Conservation (phyloP, 1,140 invertebrate genomes). For the Carcinoscorpius rotundicauda region DNA sequence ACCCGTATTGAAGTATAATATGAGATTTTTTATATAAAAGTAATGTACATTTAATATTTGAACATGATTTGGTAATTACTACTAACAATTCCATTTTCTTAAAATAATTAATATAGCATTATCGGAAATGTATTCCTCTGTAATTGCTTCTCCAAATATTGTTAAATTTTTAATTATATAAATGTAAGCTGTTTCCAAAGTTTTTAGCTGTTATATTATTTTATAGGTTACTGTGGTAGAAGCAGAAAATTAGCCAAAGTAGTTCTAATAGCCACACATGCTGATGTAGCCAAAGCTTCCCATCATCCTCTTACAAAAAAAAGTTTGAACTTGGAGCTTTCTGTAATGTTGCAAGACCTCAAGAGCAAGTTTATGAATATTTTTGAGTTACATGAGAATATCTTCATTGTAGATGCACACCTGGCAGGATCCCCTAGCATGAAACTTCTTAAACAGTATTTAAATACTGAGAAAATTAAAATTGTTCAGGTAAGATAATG, state of each 20-base stretch:
- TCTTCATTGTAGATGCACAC: constrained; percentile 49
- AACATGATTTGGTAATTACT: too few relatives aligned
- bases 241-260: constrained; percentile 39
- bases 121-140: too few relatives aligned
- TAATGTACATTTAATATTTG: too few relatives aligned
- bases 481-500: constrained; percentile 36
- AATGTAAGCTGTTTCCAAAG: too few relatives aligned
- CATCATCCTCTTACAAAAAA: constrained; percentile 37
- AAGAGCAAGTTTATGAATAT: constrained; percentile 38
- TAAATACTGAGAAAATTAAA: constrained; percentile 36
- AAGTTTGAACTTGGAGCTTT: constrained; percentile 43
- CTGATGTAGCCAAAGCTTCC: constrained; percentile 38
- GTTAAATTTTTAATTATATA: too few relatives aligned
- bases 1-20: too few relatives aligned
- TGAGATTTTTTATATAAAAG: too few relatives aligned
- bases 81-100: too few relatives aligned
- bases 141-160: too few relatives aligned
- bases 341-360: constrained; percentile 40
- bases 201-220: constrained; percentile 6
- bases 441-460: constrained; percentile 42
- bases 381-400: constrained; percentile 41
- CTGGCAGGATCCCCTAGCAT: constrained; percentile 43
- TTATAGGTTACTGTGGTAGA: constrained; percentile 42
- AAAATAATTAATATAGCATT: too few relatives aligned
- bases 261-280: constrained; percentile 52